phyloP scores from a whole-genome alignment of 2,797 vertebrate genomes.

The Pipistrellus pygmaeus region DNA sequence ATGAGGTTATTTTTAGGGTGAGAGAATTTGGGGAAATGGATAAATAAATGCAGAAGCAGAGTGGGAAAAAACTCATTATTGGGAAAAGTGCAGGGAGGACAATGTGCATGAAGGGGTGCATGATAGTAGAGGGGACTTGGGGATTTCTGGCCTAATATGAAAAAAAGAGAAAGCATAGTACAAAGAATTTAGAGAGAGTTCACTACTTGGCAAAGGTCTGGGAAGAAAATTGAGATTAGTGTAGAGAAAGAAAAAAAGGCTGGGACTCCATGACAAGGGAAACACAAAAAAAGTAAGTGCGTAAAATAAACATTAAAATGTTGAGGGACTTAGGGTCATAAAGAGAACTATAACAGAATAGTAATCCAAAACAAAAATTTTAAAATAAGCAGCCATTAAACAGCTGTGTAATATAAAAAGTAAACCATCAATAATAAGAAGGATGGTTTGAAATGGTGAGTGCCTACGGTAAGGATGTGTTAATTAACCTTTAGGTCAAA shows the following conservation, averaged over 20 bases:
- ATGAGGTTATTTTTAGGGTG: not conserved
- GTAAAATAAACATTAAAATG: not conserved
- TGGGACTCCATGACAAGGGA: not conserved
- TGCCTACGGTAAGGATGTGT: not conserved
- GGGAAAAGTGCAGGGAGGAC: not conserved
- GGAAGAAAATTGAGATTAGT: not conserved
- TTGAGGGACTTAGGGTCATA: not conserved
- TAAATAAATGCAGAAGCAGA: not conserved
- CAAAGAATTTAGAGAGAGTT: not conserved
- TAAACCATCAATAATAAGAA: not conserved
- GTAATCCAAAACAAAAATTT: not conserved
- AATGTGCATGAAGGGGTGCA: not conserved
- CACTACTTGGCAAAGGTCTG: not conserved
- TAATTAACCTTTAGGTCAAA: not conserved
- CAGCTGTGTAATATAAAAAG: not conserved
- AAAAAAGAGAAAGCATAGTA: not conserved
- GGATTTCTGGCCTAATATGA: fast-evolving
- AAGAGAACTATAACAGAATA: not conserved
- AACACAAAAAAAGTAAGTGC: not conserved
- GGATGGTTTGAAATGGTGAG: not conserved
- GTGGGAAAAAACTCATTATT: not conserved
- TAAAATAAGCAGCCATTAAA: not conserved
- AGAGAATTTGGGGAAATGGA: not conserved
- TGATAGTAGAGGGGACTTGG: not conserved
- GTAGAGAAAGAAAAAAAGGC: not conserved